These are phyloP conservation scores for Drosophila tanythrix DNA, from an alignment of 2,888 invertebrate species.

Conservation along the genomic window DNA sequence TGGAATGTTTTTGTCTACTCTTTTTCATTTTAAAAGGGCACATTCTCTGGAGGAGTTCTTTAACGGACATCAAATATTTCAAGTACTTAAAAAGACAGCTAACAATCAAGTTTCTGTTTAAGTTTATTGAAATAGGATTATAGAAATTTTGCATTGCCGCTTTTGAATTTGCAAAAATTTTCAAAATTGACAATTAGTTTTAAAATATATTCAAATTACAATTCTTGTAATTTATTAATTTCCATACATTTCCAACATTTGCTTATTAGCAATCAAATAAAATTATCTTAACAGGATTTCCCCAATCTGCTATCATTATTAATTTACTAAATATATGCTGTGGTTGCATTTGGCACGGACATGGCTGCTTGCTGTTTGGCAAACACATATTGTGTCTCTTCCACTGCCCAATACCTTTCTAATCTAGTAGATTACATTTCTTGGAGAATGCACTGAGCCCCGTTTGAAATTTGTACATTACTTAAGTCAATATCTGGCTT, in stretches of 20 bases:
- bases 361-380: not conserved
- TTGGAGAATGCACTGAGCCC: constrained; percentile 1
- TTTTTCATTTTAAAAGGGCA: not conserved
- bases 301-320: not conserved
- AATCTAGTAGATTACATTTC: constrained; percentile 34
- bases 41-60: not conserved
- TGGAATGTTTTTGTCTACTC: not conserved
- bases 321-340: not conserved
- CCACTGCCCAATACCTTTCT: not conserved
- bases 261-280: not conserved
- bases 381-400: constrained; percentile 3
- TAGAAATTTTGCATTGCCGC: no score
- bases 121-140: not conserved
- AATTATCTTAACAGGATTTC: not conserved
- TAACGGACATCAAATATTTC: not conserved
- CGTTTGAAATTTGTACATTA: constrained; percentile 31
- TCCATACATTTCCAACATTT: not conserved
- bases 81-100: not conserved
- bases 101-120: not conserved
- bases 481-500: constrained; percentile 10
- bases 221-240: not conserved
- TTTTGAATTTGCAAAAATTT: not conserved
- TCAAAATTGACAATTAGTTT: not conserved
- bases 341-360: not conserved
- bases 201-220: not conserved